phyloP scores from a whole-genome alignment of 2,888 invertebrate genomes.

The Hirtodrosophila alboralis region DNA sequence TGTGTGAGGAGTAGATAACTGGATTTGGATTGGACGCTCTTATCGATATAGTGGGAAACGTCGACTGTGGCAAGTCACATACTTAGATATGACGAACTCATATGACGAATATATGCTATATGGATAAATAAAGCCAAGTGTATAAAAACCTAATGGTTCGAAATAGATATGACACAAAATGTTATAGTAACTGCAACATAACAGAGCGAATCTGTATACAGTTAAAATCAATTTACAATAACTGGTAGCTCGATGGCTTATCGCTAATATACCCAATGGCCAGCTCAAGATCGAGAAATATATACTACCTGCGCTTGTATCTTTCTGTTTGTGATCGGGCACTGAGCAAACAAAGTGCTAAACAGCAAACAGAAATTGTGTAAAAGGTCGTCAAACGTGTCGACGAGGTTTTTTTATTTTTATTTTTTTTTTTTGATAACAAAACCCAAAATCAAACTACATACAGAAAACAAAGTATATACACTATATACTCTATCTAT shows the following conservation, averaged over 20 bases:
- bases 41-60: constrained; percentile 68
- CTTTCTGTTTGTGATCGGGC: constrained; percentile 19
- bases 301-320: constrained; percentile 22
- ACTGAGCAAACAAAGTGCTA: constrained; percentile 40
- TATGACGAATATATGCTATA: constrained; percentile 62
- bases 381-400: constrained; percentile 62
- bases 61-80: constrained; percentile 41
- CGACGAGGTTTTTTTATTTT: too few species aligned
- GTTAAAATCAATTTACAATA: neutral
- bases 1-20: constrained; percentile 61
- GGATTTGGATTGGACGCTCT: constrained; percentile 76
- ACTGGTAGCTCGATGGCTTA: constrained; percentile 10
- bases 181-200: too few species aligned
- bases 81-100: constrained; percentile 54
- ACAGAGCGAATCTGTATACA: too few species aligned
- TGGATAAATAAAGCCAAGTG: constrained; percentile 51
- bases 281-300: constrained; percentile 11
- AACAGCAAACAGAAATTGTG: constrained; percentile 54
- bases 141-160: constrained; percentile 14
- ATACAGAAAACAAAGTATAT: constrained; percentile 6
- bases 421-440: constrained; percentile 66
- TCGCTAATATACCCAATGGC: constrained; percentile 11
- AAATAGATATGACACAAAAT: constrained; percentile 28
- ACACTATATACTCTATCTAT: constrained; percentile 15
- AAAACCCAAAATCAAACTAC: constrained; percentile 42